Conservation (phyloP, 2,113 vertebrate genomes). For the Xiphorhynchus elegans region DNA sequence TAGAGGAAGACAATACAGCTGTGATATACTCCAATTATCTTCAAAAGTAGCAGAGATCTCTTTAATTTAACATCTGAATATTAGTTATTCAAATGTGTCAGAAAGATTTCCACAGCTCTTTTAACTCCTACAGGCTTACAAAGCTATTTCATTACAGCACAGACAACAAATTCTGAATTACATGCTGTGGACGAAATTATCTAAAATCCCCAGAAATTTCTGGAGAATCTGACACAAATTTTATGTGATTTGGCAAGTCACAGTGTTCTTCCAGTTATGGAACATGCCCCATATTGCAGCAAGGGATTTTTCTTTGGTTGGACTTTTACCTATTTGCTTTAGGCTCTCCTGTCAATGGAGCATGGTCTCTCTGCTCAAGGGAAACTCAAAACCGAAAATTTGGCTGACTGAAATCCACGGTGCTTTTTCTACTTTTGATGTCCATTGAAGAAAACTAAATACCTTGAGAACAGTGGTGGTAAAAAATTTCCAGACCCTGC, state of each 20-base stretch:
- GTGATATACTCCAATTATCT: background rate
- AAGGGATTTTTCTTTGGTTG: background rate
- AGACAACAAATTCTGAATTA: background rate
- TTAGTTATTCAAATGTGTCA: background rate
- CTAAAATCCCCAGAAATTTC: background rate
- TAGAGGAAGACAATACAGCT: background rate
- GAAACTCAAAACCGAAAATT: background rate
- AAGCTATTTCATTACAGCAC: background rate
- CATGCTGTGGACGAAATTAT: background rate
- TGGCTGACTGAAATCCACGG: fast-evolving
- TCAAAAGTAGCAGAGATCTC: background rate
- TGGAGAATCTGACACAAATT: background rate
- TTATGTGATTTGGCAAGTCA: background rate
- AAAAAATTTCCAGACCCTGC: background rate
- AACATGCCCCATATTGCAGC: background rate
- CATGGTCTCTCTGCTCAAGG: background rate
- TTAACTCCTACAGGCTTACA: background rate
- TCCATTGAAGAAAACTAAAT: background rate
- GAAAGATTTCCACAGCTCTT: background rate
- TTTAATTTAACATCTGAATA: background rate
- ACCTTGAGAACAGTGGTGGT: background rate
- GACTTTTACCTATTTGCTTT: background rate
- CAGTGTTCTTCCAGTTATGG: background rate
- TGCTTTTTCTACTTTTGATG: background rate
- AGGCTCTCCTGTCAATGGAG: background rate